phyloP scores from a whole-genome alignment of 2,888 invertebrate genomes.

The Apamea monoglypha region DNA sequence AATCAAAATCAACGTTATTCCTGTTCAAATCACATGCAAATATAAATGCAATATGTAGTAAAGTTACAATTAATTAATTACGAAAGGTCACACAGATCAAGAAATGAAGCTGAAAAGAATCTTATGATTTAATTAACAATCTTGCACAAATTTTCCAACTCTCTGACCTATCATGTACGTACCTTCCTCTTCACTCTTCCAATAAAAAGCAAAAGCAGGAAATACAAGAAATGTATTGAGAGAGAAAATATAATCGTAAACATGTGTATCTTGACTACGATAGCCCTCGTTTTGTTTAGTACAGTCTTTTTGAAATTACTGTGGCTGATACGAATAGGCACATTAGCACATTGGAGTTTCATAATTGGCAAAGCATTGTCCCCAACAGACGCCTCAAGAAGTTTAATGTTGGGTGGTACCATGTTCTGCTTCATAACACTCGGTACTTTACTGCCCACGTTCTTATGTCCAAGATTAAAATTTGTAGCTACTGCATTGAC shows the following conservation, averaged over 20 bases:
- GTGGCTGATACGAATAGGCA: slow-evolving; percentile 74
- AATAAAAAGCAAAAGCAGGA: background rate
- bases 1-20: slow-evolving; percentile 8
- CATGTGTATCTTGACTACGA: slow-evolving; percentile 70
- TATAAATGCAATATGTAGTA: background rate
- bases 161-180: background rate
- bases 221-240: background rate
- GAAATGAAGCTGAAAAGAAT: background rate
- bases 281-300: slow-evolving; percentile 63
- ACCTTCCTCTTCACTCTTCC: background rate
- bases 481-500: slow-evolving; percentile 73
- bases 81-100: background rate
- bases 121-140: background rate
- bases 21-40: background rate
- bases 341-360: slow-evolving; percentile 81
- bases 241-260: background rate
- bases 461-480: slow-evolving; percentile 74
- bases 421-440: slow-evolving; percentile 73
- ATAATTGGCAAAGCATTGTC: slow-evolving; percentile 74
- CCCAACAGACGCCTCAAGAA: slow-evolving; percentile 66
- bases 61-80: background rate
- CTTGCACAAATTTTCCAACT: background rate
- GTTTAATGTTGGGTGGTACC: slow-evolving; percentile 66
- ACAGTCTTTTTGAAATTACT: slow-evolving; percentile 69
- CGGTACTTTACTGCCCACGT: slow-evolving; percentile 73